Conservation (phyloP, 2,113 vertebrate genomes). For the Uria lomvia region DNA sequence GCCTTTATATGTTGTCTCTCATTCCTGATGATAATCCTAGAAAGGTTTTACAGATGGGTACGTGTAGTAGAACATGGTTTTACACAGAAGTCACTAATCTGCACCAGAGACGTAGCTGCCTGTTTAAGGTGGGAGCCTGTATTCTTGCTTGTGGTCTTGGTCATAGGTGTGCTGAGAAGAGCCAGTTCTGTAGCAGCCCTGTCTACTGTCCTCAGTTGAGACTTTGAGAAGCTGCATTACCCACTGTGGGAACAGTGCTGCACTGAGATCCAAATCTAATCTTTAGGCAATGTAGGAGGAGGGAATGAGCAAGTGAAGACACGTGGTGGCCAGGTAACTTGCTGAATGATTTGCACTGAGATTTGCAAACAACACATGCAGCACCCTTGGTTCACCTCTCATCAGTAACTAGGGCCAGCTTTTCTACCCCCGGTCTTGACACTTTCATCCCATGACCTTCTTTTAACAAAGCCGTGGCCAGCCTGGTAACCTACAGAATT, state of each 20-base stretch:
- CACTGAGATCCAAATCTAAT: background rate
- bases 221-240: background rate
- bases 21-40: background rate
- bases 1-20: background rate
- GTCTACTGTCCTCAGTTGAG: background rate
- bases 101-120: background rate
- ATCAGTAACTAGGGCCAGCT: background rate
- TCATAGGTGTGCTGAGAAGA: background rate
- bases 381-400: background rate
- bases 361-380: background rate
- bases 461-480: background rate
- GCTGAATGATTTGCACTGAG: background rate
- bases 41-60: background rate
- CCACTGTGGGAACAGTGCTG: background rate
- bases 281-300: background rate
- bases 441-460: background rate
- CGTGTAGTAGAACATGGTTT: background rate
- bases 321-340: background rate
- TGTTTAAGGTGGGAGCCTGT: background rate
- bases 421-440: background rate
- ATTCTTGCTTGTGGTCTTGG: rapidly evolving
- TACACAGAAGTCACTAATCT: background rate
- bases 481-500: background rate
- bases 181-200: background rate
- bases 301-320: background rate